Percentiles rank a stretch among this genome's conserved stretches.
Conservation (phyloP, 2,797 vertebrate species). For the Loriculus beryllinus region DNA sequence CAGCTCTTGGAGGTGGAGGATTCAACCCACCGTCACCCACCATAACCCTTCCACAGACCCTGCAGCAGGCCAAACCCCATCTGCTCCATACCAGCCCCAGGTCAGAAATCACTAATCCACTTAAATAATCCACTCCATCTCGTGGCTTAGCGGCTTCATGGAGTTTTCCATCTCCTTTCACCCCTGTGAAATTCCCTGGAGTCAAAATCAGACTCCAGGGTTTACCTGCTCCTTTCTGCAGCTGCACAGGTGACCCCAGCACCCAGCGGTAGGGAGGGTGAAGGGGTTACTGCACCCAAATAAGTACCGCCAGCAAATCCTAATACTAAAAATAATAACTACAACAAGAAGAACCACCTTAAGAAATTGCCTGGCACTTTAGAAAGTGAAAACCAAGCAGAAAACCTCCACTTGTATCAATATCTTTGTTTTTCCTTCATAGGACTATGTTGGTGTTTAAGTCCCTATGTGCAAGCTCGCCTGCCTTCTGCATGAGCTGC, state of each 20-base stretch:
- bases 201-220: not conserved
- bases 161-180: slow-evolving; percentile 24
- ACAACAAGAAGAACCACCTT: not conserved
- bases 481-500: not conserved
- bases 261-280: rapidly evolving
- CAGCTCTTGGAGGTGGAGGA: not conserved
- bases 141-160: not conserved
- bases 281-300: rapidly evolving
- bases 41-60: not conserved
- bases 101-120: slow-evolving; percentile 40
- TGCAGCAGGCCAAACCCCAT: not conserved
- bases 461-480: not conserved
- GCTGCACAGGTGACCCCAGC: not conserved
- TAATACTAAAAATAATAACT: not conserved
- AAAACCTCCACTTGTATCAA: rapidly evolving
- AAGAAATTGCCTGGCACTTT: not conserved
- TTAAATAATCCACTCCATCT: slow-evolving; percentile 26
- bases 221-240: not conserved
- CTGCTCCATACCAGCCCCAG: not conserved
- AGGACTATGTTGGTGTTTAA: not conserved
- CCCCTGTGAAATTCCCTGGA: not conserved
- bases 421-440: not conserved
- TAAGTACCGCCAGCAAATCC: not conserved
- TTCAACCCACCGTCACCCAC: not conserved
- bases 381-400: not conserved